A percentile compares a stretch with the other conserved stretches of the same genome.
These are phyloP conservation scores for Colossoma macropomum DNA, from an alignment of 2,113 vertebrate species.

Conservation along the genomic window DNA sequence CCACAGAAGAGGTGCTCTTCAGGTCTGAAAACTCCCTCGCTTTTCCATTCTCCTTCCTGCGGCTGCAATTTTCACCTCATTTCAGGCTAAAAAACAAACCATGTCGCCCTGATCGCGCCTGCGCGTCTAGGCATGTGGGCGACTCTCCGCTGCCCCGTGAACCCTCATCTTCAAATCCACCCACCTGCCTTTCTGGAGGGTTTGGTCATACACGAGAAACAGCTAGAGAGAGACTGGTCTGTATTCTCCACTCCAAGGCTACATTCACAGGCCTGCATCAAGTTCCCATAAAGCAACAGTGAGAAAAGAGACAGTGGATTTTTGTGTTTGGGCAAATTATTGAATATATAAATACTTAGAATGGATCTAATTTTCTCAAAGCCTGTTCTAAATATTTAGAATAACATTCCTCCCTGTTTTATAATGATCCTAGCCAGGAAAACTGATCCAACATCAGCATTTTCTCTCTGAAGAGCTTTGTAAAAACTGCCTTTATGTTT, in stretches of 20 bases:
- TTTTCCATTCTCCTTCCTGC: constrained; percentile 22
- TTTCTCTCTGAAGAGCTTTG: too few relatives aligned
- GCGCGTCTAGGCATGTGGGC: constrained; percentile 23
- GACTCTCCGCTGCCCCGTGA: constrained; percentile 11
- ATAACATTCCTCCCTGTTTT: not conserved
- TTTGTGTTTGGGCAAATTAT: not conserved
- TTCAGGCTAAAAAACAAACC: not conserved
- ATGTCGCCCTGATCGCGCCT: not conserved
- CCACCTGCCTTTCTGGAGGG: constrained; percentile 9
- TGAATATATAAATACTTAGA: not conserved
- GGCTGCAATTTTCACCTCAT: not conserved
- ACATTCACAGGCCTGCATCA: not conserved
- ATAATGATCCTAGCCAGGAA: not conserved
- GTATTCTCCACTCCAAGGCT: not conserved
- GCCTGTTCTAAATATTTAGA: not conserved
- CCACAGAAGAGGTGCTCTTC: constrained; percentile 25
- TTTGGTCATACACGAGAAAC: not conserved
- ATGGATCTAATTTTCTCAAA: not conserved
- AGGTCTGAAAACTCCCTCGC: not conserved
- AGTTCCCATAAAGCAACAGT: not conserved
- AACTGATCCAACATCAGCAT: too few relatives aligned
- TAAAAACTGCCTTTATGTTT: not conserved
- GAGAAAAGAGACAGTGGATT: not conserved
- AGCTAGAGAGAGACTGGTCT: not conserved
- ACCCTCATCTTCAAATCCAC: constrained; percentile 23